Percentiles rank a stretch among this genome's conserved stretches.
These are phyloP conservation scores for Minunthozetes semirufus DNA, from an alignment of 2,888 invertebrate genomes.

Conservation along the genomic window DNA sequence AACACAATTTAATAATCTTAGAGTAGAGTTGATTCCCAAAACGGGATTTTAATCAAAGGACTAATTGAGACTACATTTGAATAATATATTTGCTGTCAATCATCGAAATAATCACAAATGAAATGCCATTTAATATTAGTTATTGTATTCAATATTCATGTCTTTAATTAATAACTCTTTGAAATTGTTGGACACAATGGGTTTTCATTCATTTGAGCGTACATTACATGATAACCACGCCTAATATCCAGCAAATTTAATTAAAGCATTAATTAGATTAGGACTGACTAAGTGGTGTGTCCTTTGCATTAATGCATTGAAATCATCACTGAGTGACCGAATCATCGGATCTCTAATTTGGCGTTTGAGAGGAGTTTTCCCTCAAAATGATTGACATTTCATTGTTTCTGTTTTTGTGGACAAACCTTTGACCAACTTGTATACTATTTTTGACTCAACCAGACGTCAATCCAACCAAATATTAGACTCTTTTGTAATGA, in stretches of 20 bases:
- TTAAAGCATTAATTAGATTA: constrained; percentile 21
- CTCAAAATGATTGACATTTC: constrained; percentile 14
- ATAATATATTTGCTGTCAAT: neutral
- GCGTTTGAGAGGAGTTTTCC: neutral
- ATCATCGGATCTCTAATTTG: neutral
- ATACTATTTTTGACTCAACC: neutral
- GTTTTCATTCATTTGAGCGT: neutral
- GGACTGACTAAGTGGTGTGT: neutral
- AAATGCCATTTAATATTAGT: too few relatives aligned
- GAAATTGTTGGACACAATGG: neutral
- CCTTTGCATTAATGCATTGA: neutral
- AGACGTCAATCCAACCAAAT: neutral
- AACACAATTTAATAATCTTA: too few relatives aligned
- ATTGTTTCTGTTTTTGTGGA: neutral
- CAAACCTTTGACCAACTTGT: neutral
- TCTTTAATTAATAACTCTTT: constrained; percentile 10
- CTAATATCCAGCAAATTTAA: neutral
- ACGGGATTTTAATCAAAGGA: too few relatives aligned
- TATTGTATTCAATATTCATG: neutral
- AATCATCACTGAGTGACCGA: neutral
- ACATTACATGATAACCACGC: neutral
- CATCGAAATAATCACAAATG: too few relatives aligned
- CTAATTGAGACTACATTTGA: too few relatives aligned
- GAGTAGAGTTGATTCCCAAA: neutral
- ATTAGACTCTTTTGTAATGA: neutral